A percentile compares a stretch with the other conserved stretches of the same genome.
Evolutionary conservation across 2,888 invertebrate genomes (phyloP).

Genomic region (Aradus depressus): DNA sequence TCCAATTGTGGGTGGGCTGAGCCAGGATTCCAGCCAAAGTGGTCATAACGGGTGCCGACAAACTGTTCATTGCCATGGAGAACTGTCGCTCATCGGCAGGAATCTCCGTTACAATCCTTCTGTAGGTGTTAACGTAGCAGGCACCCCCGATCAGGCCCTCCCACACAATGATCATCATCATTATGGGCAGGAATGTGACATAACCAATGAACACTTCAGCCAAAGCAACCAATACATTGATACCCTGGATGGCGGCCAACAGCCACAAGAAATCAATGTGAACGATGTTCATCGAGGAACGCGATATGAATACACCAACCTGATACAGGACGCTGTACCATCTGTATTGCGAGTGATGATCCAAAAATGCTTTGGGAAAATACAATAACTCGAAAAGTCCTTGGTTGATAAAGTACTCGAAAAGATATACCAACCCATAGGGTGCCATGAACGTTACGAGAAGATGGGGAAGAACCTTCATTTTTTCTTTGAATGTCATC

Average conservation of each 20-base stretch:
- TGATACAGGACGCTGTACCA: constrained; percentile 76
- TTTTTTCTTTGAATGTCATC: constrained; percentile 1
- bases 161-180: constrained; percentile 54
- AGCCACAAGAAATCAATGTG: constrained; percentile 57
- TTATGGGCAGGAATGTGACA: constrained; percentile 54
- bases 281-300: constrained; percentile 65
- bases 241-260: constrained; percentile 49
- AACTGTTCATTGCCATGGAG: constrained; percentile 60
- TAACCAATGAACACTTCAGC: constrained; percentile 51
- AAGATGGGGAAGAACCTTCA: neutral
- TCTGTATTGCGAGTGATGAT: constrained; percentile 55
- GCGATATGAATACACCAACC: constrained; percentile 68
- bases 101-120: constrained; percentile 51
- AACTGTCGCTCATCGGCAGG: constrained; percentile 45
- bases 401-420: constrained; percentile 81
- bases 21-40: constrained; percentile 59
- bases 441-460: constrained; percentile 55
- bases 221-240: constrained; percentile 52
- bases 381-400: constrained; percentile 67
- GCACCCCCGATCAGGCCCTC: constrained; percentile 65
- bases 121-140: constrained; percentile 75
- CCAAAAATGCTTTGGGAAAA: constrained; percentile 46
- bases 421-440: constrained; percentile 61
- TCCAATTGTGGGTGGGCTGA: constrained; percentile 63
- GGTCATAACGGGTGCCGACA: constrained; percentile 67